These are phyloP conservation scores for Eilema griseolum DNA, from an alignment of 2,888 invertebrate species.

Conservation along the genomic window DNA sequence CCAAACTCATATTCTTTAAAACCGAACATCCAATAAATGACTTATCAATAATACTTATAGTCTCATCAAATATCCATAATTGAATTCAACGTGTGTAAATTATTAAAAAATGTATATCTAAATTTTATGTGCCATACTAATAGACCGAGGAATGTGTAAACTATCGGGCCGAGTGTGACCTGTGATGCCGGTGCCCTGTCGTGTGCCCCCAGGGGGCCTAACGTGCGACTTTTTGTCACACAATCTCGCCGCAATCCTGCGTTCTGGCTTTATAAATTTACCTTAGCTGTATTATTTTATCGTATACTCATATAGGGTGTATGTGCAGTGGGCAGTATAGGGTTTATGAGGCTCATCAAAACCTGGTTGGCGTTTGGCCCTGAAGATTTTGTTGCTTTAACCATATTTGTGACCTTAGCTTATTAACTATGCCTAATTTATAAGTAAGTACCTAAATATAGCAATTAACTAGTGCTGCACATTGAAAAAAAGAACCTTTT, in stretches of 20 bases:
- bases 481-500: too few relatives aligned
- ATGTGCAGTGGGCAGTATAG: too few relatives aligned
- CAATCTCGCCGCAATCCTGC: constrained; percentile 17
- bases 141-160: constrained; percentile 57
- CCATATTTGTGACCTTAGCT: too few relatives aligned
- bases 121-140: constrained; percentile 54
- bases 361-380: too few relatives aligned
- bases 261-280: constrained; percentile 51
- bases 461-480: too few relatives aligned
- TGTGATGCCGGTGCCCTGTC: constrained; percentile 54
- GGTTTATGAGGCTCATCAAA: too few relatives aligned
- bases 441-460: too few relatives aligned
- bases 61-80: constrained; percentile 36
- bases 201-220: constrained; percentile 61
- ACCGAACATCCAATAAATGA: neutral
- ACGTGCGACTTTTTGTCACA: constrained; percentile 72
- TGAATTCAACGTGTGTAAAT: constrained; percentile 44
- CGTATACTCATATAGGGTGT: too few relatives aligned
- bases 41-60: neutral
- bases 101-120: constrained; percentile 43
- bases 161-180: constrained; percentile 42
- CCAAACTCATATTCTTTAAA: neutral
- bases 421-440: too few relatives aligned
- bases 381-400: too few relatives aligned
- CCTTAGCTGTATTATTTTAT: constrained; percentile 22